Evolutionary conservation across 2,797 vertebrate species (phyloP).

Genomic region (Scomberomorus guttatus): DNA sequence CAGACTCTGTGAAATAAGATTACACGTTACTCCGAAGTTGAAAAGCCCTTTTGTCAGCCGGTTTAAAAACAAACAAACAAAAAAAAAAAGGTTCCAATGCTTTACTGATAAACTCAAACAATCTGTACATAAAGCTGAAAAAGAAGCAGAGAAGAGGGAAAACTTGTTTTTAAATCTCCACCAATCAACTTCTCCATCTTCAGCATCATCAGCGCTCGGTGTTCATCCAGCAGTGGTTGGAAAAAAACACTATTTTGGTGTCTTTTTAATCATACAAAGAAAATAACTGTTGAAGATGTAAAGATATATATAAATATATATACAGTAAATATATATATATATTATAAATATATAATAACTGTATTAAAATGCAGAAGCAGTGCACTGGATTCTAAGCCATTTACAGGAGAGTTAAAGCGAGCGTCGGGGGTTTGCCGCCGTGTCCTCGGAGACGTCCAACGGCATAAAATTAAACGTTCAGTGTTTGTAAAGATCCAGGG

Average conservation of each 20-base stretch:
- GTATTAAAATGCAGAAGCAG: constrained; percentile 78
- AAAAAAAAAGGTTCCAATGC: constrained; percentile 67
- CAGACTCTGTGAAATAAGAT: constrained; percentile 26
- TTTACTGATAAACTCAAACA: constrained; percentile 66
- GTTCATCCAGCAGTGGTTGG: constrained; percentile 41
- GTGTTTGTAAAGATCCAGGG: constrained; percentile 33
- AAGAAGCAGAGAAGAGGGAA: neutral
- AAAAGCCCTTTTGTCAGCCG: constrained; percentile 17
- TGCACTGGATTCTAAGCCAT: constrained; percentile 87
- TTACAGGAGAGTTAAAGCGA: constrained; percentile 62
- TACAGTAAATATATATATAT: constrained; percentile 42
- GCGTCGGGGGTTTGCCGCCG: constrained; percentile 13
- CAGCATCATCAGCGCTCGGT: constrained; percentile 37
- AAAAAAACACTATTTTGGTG: constrained; percentile 45
- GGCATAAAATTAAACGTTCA: neutral
- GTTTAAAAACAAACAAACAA: neutral
- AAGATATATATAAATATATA: constrained; percentile 58
- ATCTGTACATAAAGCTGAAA: constrained; percentile 52
- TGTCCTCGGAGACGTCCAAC: constrained; percentile 16
- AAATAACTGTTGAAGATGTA: constrained; percentile 70
- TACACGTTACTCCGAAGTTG: constrained; percentile 4
- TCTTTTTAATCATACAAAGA: constrained; percentile 68
- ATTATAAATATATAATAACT: constrained; percentile 49
- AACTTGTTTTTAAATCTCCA: constrained; percentile 51
- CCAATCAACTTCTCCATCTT: constrained; percentile 24